Conservation (phyloP, 2,888 invertebrate species). For the Parnassius smintheus region DNA sequence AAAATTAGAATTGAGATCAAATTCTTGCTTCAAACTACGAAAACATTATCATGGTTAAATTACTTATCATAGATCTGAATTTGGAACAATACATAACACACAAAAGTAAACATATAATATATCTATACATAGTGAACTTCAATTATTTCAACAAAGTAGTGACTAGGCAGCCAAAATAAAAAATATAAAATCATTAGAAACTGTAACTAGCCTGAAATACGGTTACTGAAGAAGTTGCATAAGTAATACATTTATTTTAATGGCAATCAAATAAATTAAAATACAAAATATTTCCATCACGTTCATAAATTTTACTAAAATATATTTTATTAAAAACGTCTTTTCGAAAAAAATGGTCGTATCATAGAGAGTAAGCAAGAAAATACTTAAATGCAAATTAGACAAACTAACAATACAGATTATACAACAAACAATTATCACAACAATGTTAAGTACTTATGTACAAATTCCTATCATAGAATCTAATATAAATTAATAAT, state of each 20-base stretch:
- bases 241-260: too few species aligned
- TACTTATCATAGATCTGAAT: neutral
- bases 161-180: slow-evolving; percentile 10
- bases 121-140: neutral
- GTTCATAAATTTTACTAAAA: too few species aligned
- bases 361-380: slow-evolving; percentile 13
- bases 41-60: slow-evolving; percentile 12
- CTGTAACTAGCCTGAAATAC: too few species aligned
- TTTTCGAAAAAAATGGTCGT: too few species aligned
- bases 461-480: slow-evolving; percentile 33
- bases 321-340: too few species aligned
- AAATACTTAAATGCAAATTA: slow-evolving; percentile 23
- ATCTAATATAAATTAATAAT: slow-evolving; percentile 28
- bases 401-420: slow-evolving; percentile 20
- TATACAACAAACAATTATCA: slow-evolving; percentile 42
- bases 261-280: too few species aligned
- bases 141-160: neutral
- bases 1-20: slow-evolving; percentile 59
- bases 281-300: too few species aligned
- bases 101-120: neutral
- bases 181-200: neutral
- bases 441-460: slow-evolving; percentile 42
- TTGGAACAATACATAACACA: neutral
- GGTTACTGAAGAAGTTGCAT: too few species aligned
- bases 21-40: slow-evolving; percentile 40